These are phyloP conservation scores for Metellina segmentata DNA, from an alignment of 2,888 invertebrate genomes.

Conservation along the genomic window DNA sequence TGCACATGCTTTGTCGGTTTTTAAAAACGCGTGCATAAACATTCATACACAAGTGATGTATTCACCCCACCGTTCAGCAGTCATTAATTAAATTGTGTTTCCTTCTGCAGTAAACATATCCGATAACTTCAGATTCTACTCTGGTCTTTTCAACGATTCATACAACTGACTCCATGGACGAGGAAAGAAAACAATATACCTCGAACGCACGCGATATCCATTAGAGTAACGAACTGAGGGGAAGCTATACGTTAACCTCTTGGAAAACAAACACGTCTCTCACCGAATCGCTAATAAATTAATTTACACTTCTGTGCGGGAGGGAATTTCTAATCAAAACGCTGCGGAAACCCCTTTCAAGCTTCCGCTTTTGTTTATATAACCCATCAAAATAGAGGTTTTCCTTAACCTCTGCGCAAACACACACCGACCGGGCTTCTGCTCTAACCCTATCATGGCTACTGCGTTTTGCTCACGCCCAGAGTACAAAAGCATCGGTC, in stretches of 20 bases:
- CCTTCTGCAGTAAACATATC: no score
- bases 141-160: no score
- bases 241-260: constrained; percentile 1
- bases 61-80: no score
- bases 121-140: no score
- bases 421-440: constrained; percentile 28
- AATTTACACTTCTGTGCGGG: constrained; percentile 30
- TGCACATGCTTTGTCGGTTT: no score
- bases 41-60: no score
- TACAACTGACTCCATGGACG: no score
- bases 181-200: no score
- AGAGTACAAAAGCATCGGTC: constrained; percentile 12
- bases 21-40: no score
- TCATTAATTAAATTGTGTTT: no score
- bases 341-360: constrained; percentile 51
- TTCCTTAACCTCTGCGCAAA: constrained; percentile 41
- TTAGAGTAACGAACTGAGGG: constrained; percentile 20
- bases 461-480: constrained; percentile 30
- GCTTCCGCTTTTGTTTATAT: constrained; percentile 51
- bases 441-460: constrained; percentile 63
- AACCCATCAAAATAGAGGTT: constrained; percentile 46
- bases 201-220: neutral
- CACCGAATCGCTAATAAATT: constrained; percentile 51
- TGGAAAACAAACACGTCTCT: constrained; percentile 25
- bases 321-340: constrained; percentile 41